Conservation (phyloP, 2,797 vertebrate genomes). For the Pampus argenteus region DNA sequence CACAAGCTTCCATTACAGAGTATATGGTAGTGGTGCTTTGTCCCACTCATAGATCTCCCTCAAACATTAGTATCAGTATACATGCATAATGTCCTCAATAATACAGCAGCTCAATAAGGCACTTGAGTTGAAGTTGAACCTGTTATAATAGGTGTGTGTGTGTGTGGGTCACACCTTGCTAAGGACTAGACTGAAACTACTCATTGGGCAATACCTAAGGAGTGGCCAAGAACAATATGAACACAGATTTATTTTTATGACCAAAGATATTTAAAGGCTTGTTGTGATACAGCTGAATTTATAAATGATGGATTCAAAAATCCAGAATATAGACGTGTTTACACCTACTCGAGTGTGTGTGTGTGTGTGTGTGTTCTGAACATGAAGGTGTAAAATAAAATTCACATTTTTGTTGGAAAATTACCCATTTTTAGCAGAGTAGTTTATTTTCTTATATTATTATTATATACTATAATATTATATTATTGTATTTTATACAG, state of each 20-base stretch:
- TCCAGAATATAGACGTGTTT: background rate
- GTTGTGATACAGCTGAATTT: background rate
- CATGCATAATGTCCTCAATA: background rate
- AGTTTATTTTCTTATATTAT: background rate
- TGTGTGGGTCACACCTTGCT: background rate
- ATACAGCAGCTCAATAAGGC: background rate
- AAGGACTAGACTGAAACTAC: conserved; percentile 42
- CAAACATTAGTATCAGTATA: too few species aligned
- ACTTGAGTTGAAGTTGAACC: background rate
- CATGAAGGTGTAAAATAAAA: too few species aligned
- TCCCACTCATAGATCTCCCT: background rate
- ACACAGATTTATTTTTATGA: background rate
- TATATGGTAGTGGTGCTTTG: background rate
- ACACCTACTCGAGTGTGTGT: background rate
- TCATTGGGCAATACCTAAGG: conserved; percentile 32
- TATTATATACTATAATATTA: too few species aligned
- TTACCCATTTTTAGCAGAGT: background rate
- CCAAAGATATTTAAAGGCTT: background rate
- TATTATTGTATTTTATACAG: too few species aligned
- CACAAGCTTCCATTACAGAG: background rate
- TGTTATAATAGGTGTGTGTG: background rate
- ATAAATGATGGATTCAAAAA: background rate
- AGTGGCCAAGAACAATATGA: conserved; percentile 31
- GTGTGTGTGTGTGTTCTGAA: background rate
- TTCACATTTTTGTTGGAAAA: too few species aligned